Percentiles rank a stretch among this genome's conserved stretches.
Conservation (phyloP, 2,113 vertebrate species). For the Syrmaticus mikado region DNA sequence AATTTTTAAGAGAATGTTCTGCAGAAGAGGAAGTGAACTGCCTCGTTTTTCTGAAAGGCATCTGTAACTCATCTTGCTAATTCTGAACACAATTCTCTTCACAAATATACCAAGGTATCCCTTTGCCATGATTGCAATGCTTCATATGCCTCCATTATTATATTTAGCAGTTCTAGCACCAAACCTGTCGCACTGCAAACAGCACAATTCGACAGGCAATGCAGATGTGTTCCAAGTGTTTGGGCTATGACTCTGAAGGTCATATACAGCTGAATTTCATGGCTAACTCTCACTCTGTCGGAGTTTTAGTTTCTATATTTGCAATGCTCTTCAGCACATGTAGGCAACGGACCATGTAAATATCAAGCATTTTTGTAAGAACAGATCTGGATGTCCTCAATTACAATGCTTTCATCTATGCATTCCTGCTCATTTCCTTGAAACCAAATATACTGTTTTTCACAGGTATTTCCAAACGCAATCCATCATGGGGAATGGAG, state of each 20-base stretch:
- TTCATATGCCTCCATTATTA: neutral
- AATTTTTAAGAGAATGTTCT: slow-evolving; percentile 6
- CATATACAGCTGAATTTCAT: slow-evolving; percentile 30
- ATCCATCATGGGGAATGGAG: neutral
- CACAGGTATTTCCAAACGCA: slow-evolving; percentile 51
- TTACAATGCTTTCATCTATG: slow-evolving; percentile 20
- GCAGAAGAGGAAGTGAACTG: neutral
- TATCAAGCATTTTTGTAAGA: neutral
- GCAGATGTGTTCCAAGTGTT: slow-evolving; percentile 9
- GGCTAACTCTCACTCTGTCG: neutral
- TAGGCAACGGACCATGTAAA: neutral
- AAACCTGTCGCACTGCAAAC: neutral
- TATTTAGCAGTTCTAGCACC: neutral
- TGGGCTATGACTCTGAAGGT: neutral
- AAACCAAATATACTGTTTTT: slow-evolving; percentile 34
- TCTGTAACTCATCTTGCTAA: slow-evolving; percentile 30
- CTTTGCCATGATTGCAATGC: neutral
- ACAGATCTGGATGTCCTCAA: slow-evolving; percentile 42
- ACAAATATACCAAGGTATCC: neutral
- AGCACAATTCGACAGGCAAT: neutral
- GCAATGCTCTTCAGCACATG: neutral
- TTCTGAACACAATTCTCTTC: neutral
- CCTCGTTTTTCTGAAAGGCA: neutral
- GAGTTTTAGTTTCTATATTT: neutral
- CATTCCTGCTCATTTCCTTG: neutral